phyloP scores from a whole-genome alignment of 2,113 vertebrate genomes.

The Oenanthe oenanthe region DNA sequence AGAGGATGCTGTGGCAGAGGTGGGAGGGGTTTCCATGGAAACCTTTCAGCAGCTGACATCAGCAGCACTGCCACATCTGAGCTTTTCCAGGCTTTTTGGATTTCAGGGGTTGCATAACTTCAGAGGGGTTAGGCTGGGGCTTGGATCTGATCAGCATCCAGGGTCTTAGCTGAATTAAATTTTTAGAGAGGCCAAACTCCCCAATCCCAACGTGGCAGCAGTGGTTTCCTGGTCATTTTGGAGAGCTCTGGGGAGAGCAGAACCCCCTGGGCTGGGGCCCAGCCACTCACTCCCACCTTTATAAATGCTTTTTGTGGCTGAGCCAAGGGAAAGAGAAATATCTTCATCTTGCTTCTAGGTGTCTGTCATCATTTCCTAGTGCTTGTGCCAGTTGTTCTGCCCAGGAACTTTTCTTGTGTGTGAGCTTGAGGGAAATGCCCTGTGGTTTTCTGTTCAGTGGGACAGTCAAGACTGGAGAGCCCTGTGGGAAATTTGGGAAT shows the following conservation, averaged over 20 bases:
- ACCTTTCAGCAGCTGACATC: slow-evolving; percentile 62
- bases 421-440: not conserved
- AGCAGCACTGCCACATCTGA: slow-evolving; percentile 31
- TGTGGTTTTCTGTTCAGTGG: not conserved
- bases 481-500: not conserved
- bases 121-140: not conserved
- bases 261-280: not conserved
- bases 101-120: slow-evolving; percentile 49
- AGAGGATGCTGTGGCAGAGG: not conserved
- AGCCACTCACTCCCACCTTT: not conserved
- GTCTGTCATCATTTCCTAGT: not conserved
- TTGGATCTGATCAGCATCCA: slow-evolving; percentile 32
- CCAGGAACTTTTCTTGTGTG: not conserved
- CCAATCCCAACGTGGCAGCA: not conserved
- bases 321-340: not conserved
- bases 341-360: not conserved
- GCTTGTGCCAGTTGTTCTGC: not conserved
- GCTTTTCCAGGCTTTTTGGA: slow-evolving; percentile 52
- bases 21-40: slow-evolving; percentile 50
- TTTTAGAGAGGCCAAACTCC: not conserved
- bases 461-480: not conserved
- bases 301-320: not conserved
- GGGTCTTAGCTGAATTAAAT: slow-evolving; percentile 30
- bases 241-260: not conserved
- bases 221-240: not conserved